Evolutionary conservation across 2,888 invertebrate genomes (phyloP), one percentile per base, ranked within the genome.

Genomic region (Branchellion lobata): DNA sequence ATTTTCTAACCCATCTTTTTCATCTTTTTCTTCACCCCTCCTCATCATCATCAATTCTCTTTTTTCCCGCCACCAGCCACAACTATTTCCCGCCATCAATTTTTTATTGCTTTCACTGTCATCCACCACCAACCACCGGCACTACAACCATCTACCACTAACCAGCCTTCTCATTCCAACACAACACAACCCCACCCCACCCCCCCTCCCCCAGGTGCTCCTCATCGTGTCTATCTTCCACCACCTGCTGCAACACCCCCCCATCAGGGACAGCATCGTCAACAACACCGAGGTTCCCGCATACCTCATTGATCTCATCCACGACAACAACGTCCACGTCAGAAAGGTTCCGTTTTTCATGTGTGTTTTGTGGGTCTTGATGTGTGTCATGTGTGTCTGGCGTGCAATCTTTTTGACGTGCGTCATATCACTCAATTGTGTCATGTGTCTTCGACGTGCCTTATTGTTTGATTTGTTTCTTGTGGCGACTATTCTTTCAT

Each of bases 211-310:
- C 18, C 69, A 69, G 69, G 69, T 69, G 8, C 31, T 97, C 85
- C 98, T 99, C 90, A 96, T 98, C 81, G 93, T 96, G 81, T 97
- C 93, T 88, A 93, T 96, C 79, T 97, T 98, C 89, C 93, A 96
- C 84, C 94, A 87, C 84, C 85, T 87, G 86, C 86, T 87, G 57
- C 87, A 87, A 83, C 87, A 87, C 72, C 85, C 87, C 80, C 86
- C 86, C 1, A 87, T 87, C 5, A 79, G 87, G 68, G 91, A 93
- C 82, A 92, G 93, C 86, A 91, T 97, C 86, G 93, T 96, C 84
- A 91, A 92, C 84, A 91, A 93, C 85, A 95, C 96, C 76, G 93
- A 96, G 88, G 95, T 95, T 36, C 94, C 96, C 29, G 95, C 95
- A 8, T 96, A 97, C 88, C 90, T 99, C 80, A 94, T 98, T 83